A percentile compares a stretch with the other conserved stretches of the same genome.
Evolutionary conservation across 1,140 invertebrate genomes (phyloP).

Genomic region (Saccostrea echinata): DNA sequence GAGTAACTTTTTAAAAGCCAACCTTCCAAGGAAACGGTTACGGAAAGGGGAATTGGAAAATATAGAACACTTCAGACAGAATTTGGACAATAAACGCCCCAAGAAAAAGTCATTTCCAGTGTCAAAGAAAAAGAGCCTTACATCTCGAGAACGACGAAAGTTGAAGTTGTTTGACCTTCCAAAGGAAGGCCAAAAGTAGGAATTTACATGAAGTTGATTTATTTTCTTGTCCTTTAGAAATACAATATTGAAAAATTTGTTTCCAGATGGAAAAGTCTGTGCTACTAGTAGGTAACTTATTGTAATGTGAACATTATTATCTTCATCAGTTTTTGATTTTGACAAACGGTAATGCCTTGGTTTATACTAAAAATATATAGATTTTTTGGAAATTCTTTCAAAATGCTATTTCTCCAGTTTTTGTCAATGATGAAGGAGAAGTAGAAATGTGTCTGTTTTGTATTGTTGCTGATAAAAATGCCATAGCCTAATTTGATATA

Average conservation of each 20-base stretch:
- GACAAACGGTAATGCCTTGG: too few species aligned
- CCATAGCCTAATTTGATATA: neutral
- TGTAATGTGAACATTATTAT: too few species aligned
- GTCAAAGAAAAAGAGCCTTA: constrained; percentile 42
- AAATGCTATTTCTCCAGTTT: too few species aligned
- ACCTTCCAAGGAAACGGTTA: constrained; percentile 57
- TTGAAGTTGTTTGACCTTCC: constrained; percentile 62
- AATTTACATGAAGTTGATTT: neutral
- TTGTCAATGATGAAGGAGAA: too few species aligned
- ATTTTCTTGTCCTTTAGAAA: neutral
- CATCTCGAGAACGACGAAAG: constrained; percentile 54
- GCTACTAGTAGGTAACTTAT: too few species aligned
- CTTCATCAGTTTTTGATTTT: too few species aligned
- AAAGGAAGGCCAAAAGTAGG: constrained; percentile 61
- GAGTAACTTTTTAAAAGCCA: constrained; percentile 58
- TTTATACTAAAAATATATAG: too few species aligned
- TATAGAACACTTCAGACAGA: constrained; percentile 50
- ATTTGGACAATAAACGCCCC: constrained; percentile 43
- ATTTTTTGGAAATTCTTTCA: too few species aligned
- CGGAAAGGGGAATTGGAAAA: constrained; percentile 53
- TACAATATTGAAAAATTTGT: neutral
- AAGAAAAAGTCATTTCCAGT: constrained; percentile 41
- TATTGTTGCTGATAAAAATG: neutral
- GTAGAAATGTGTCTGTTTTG: too few species aligned
- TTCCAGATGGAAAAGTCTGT: neutral